These are phyloP conservation scores for Marronus borbonicus DNA, from an alignment of 2,888 invertebrate species.

Conservation along the genomic window DNA sequence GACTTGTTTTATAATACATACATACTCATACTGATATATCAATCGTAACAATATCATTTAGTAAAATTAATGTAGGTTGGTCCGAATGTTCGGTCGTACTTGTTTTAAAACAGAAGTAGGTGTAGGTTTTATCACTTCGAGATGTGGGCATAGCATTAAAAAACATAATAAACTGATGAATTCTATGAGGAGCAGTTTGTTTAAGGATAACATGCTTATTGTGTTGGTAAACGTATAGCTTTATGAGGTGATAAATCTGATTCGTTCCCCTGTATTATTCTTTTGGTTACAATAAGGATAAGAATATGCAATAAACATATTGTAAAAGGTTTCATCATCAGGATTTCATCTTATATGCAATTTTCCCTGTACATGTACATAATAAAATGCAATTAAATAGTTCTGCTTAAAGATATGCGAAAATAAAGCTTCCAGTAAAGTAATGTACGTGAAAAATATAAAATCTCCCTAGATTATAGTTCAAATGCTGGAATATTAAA, in stretches of 20 bases:
- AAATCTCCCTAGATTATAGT: no score
- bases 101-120: slow-evolving; percentile 39
- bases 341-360: no score
- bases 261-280: slow-evolving; percentile 26
- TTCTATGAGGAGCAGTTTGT: slow-evolving; percentile 27
- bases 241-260: slow-evolving; percentile 17
- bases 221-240: not conserved
- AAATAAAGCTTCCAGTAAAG: no score
- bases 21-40: slow-evolving; percentile 25
- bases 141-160: slow-evolving; percentile 43
- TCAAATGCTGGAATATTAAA: no score
- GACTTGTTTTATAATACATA: slow-evolving; percentile 31
- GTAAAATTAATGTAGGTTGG: slow-evolving; percentile 39
- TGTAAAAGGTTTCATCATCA: no score
- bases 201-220: slow-evolving; percentile 26
- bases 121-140: slow-evolving; percentile 38
- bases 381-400: no score
- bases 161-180: slow-evolving; percentile 40
- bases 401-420: no score
- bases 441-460: no score
- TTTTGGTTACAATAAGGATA: not conserved
- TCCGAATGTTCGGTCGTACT: slow-evolving; percentile 19
- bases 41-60: slow-evolving; percentile 40
- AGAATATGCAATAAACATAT: slow-evolving; percentile 6
- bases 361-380: no score